Evolutionary conservation across 2,797 vertebrate species (phyloP), one percentile per base, ranked within the genome.

Genomic region (Sebastes itinus): DNA sequence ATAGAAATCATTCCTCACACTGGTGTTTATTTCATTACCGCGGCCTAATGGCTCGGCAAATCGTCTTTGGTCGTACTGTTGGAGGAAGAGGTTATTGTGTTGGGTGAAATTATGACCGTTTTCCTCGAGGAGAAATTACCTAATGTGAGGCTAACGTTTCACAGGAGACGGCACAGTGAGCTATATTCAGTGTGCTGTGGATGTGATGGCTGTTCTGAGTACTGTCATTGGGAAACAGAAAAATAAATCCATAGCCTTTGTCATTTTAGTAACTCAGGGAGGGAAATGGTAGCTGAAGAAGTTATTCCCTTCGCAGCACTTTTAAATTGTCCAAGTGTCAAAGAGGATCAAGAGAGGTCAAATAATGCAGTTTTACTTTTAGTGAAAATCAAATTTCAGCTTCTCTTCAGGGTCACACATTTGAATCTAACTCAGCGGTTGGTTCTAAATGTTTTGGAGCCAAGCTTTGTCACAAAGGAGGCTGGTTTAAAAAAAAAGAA

Each of bases 21-120:
- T 52, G 60, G 85, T 88, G 78, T 87, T 94, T 93, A 95, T 96
- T 94, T 91, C 90, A 95, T 96, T 95, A 95, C 72, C 2, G 22
- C 69, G 3, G 85, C 80, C 87, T 92, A 94, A 94, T 95, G 92
- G 90, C 84, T 90, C 73, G 32, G 84, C 85, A 92, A 93, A 92
- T 93, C 27, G 82, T 91, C 82, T 87, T 91, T 78, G 88, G 75
- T 84, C 38, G 77, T 88, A 52, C 75, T 81, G 79, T 73, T 74
- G 70, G 88, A 89, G 90, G 90, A 83, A 84, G 91, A 68, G 69
- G 87, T 92, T 91, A 92, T 93, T 88, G 85, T 86, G 83, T 87
- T 89, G 83, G 83, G 72, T 73, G 75, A 91, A 90, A 93, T 91
- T 85, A 87, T 86, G 86, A 77, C 66, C 82, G 67, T 90, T 90